A percentile compares a stretch with the other conserved stretches of the same genome.
Conservation (phyloP, 2,113 vertebrate species). For the Pterocles gutturalis region DNA sequence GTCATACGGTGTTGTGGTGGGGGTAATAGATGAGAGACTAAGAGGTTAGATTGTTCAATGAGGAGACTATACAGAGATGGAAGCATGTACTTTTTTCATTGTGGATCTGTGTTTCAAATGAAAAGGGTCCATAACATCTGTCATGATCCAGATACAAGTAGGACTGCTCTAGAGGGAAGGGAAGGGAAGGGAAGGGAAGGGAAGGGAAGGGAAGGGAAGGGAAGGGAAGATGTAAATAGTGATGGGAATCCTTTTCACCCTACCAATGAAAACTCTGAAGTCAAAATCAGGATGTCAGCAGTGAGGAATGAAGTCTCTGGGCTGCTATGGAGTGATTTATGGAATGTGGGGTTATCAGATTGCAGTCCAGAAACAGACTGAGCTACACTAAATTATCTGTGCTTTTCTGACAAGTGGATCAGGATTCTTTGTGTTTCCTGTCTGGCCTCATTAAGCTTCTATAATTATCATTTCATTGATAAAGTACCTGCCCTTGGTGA, state of each 20-base stretch:
- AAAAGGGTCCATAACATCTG: neutral
- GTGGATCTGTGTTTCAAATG: neutral
- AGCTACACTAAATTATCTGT: slow-evolving; percentile 21
- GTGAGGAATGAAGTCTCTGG: neutral
- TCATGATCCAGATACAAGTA: neutral
- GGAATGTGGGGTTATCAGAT: neutral
- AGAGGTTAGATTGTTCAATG: neutral
- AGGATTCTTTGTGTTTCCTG: slow-evolving; percentile 35
- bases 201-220: neutral
- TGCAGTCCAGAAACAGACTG: neutral
- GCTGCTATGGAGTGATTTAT: neutral
- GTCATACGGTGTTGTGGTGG: neutral
- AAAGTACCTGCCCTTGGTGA: slow-evolving; percentile 48
- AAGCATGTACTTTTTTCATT: neutral
- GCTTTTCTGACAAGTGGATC: slow-evolving; percentile 1
- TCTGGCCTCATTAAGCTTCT: slow-evolving; percentile 51
- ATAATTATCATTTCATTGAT: slow-evolving; percentile 57
- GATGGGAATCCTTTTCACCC: neutral
- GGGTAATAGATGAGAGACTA: neutral
- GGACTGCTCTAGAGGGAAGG: neutral
- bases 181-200: neutral
- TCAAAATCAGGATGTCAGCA: neutral
- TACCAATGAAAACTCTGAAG: neutral
- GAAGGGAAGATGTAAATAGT: neutral
- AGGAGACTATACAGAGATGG: neutral